phyloP scores from a whole-genome alignment of 2,888 invertebrate species.

The Andrena fulva region DNA sequence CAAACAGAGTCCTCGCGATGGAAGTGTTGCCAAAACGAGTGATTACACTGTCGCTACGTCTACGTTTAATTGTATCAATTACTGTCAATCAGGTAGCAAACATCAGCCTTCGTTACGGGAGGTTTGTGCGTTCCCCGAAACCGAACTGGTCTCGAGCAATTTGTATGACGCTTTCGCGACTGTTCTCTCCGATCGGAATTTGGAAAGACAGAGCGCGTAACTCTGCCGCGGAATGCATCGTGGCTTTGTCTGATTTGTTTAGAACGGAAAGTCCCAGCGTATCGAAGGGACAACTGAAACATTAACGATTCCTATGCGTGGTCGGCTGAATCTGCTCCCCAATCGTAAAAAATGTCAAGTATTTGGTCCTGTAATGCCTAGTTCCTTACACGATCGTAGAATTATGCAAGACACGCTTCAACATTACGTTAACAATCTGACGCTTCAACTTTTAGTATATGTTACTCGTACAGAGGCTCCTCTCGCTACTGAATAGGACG shows the following conservation, averaged over 20 bases:
- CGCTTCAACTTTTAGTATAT: constrained; percentile 30
- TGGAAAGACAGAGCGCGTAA: neutral
- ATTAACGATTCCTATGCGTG: neutral
- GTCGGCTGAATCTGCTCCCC: constrained; percentile 43
- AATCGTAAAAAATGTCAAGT: constrained; percentile 31
- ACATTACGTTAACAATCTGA: constrained; percentile 47
- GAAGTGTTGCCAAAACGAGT: constrained; percentile 14
- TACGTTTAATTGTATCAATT: constrained; percentile 25
- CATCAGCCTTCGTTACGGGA: constrained; percentile 31
- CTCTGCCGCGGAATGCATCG: neutral
- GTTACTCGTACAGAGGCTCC: constrained; percentile 10
- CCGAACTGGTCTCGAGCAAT: no score
- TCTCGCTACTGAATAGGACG: constrained; percentile 16
- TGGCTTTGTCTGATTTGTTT: neutral
- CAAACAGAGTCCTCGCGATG: constrained; percentile 1
- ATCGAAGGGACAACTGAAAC: neutral
- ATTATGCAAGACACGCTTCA: constrained; percentile 46
- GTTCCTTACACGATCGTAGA: constrained; percentile 36
- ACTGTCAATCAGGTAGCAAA: constrained; percentile 41
- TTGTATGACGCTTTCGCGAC: neutral
- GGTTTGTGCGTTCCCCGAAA: constrained; percentile 23
- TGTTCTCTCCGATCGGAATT: neutral
- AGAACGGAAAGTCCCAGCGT: neutral
- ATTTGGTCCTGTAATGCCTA: constrained; percentile 60
- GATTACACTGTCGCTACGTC: constrained; percentile 36